A percentile compares a stretch with the other conserved stretches of the same genome.
Evolutionary conservation across 1,140 invertebrate genomes (phyloP).

Genomic region (Doryteuthis pealeii): DNA sequence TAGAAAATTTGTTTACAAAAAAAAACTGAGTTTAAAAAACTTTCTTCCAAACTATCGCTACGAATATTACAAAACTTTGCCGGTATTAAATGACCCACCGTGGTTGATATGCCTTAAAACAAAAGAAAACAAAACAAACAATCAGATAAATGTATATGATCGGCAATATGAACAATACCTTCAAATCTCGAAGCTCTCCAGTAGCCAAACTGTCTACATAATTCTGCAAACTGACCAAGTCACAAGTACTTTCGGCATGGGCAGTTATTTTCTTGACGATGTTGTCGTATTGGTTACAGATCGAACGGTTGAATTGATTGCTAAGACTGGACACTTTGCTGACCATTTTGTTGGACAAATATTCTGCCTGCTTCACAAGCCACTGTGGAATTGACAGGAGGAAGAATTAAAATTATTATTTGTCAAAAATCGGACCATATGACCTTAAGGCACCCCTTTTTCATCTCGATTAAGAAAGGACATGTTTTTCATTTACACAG

Average conservation of each 20-base stretch:
- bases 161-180: too few species aligned
- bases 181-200: conserved; percentile 51
- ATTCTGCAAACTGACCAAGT: conserved; percentile 81
- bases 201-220: conserved; percentile 69
- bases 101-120: too few species aligned
- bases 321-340: conserved; percentile 50
- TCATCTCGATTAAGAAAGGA: too few species aligned
- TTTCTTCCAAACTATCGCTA: too few species aligned
- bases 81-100: too few species aligned
- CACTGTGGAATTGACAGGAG: conserved; percentile 40
- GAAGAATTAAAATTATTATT: background rate
- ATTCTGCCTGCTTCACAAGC: conserved; percentile 48
- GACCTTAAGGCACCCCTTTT: too few species aligned
- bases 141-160: too few species aligned
- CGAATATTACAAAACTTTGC: too few species aligned
- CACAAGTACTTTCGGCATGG: conserved; percentile 80
- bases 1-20: too few species aligned
- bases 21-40: too few species aligned
- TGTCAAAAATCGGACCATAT: too few species aligned
- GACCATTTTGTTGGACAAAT: conserved; percentile 46
- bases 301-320: conserved; percentile 52
- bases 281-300: conserved; percentile 71
- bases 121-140: too few species aligned
- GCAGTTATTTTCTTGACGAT: conserved; percentile 82
- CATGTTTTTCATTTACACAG: background rate